Conservation (phyloP, 2,888 invertebrate genomes). For the Xanthorhoe designata region DNA sequence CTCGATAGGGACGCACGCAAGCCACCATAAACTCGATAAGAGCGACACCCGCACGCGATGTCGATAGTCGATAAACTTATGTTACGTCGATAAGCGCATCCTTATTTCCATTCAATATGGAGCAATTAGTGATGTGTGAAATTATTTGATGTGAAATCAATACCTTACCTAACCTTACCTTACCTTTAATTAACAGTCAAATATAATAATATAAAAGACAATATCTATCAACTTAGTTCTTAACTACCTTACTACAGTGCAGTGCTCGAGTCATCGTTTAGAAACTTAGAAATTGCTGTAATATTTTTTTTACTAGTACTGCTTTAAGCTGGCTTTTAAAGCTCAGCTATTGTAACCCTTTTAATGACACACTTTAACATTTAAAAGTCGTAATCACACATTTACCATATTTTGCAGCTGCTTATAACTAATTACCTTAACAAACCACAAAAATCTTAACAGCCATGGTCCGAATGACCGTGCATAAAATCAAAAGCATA, state of each 20-base stretch:
- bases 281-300: too few relatives aligned
- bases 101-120: slow-evolving; percentile 72
- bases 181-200: too few relatives aligned
- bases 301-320: too few relatives aligned
- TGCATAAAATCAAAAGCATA: slow-evolving; percentile 43
- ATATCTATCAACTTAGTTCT: too few relatives aligned
- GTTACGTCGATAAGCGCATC: slow-evolving; percentile 72
- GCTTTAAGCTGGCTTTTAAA: too few relatives aligned
- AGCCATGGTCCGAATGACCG: slow-evolving; percentile 48
- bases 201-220: too few relatives aligned
- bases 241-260: too few relatives aligned
- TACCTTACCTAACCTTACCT: too few relatives aligned
- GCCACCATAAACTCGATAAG: slow-evolving; percentile 71
- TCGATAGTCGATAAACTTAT: slow-evolving; percentile 69
- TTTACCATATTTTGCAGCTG: slow-evolving; percentile 36
- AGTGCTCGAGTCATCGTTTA: too few relatives aligned
- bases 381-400: slow-evolving; percentile 18
- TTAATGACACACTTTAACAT: slow-evolving; percentile 6
- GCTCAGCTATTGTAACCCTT: neutral
- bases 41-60: slow-evolving; percentile 62
- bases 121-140: slow-evolving; percentile 33
- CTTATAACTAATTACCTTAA: slow-evolving; percentile 52
- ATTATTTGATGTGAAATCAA: neutral
- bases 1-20: slow-evolving; percentile 64
- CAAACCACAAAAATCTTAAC: slow-evolving; percentile 53